Evolutionary conservation across 2,113 vertebrate species (phyloP), one percentile per base, ranked within the genome.

Genomic region (Dromas ardeola): DNA sequence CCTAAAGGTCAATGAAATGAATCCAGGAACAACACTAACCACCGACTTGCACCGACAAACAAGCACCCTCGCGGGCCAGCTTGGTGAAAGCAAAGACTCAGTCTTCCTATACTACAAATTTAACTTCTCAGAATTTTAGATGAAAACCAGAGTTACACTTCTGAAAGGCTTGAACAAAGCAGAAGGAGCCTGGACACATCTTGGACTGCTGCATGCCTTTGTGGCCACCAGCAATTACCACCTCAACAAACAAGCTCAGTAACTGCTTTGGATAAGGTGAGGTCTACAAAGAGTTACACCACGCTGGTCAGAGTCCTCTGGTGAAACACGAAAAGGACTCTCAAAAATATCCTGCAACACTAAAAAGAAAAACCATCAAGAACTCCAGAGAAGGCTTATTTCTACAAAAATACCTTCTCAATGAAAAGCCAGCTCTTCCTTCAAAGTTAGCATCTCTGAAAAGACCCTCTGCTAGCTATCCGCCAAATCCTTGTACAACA

Each of bases 161-260:
- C 50, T 36, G 58, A 86, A 66, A 88, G 34, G 69, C 23, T 13
- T 34, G 59, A 50, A 5, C 13, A 52, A 38, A 91, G 43, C 6
- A 3, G 50, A 32, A 80, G 30, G 29, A 81, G 30, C 8, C 14
- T 40, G 58, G 34, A n/a, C 40, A 38, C 20, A 59, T 30, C 15
- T 32, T 30, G 26, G 6, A 52, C 9, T 43, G 30, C 21, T 66
- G 61, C 71, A 30, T 0, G 4, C n/a, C 49, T 80, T 83, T 0
- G 0, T 14, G 47, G 53, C 34, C 69, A 89, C 30, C 76, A 88
- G 59, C 49, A 87, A n/a, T 38, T 13, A 19, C 13, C 34, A 74
- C 15, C 32, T n/a, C 94, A 71, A 42, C 11, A 87, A n/a, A 19
- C 0, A 1, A 76, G 25, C 42, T 69, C 55, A 88, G 69, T 30